These are phyloP conservation scores for Rhizoglyphus robini DNA, from an alignment of 1,140 invertebrate species.

Conservation along the genomic window DNA sequence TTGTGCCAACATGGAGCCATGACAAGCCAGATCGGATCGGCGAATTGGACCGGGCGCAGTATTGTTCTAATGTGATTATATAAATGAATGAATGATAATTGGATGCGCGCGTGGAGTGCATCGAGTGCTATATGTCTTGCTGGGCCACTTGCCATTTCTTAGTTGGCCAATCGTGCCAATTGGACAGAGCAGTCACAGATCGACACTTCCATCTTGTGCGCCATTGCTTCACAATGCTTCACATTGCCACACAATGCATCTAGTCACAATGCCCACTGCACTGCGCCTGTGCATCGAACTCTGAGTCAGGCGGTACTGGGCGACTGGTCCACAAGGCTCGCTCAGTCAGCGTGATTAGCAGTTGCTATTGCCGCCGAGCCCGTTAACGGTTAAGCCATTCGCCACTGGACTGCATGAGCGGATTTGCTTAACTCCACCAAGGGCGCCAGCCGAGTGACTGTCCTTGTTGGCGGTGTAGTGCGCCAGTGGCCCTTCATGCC, in stretches of 20 bases:
- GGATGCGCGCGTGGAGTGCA: not conserved
- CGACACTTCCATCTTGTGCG: not conserved
- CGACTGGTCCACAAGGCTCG: no score
- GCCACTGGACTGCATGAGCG: not conserved
- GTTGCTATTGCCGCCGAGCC: slow-evolving; percentile 7
- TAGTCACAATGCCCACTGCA: no score
- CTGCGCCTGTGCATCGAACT: no score
- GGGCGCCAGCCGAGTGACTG: no score
- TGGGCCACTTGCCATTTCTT: not conserved
- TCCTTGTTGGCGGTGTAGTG: no score
- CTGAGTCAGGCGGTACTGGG: no score
- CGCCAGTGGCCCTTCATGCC: no score
- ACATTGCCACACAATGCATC: no score
- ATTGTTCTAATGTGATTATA: slow-evolving; percentile 5
- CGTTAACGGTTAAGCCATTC: not conserved
- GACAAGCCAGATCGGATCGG: no score
- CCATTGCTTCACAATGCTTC: no score
- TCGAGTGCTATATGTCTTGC: not conserved
- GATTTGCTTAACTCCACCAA: not conserved
- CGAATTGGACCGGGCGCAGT: no score
- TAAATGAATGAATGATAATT: slow-evolving; percentile 14
- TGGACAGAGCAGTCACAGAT: not conserved
- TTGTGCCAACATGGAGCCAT: no score
- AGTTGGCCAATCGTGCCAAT: not conserved
- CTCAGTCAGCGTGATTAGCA: slow-evolving; percentile 13